These are phyloP conservation scores for Eutolmus rufibarbis DNA, from an alignment of 2,888 invertebrate genomes.

Conservation along the genomic window DNA sequence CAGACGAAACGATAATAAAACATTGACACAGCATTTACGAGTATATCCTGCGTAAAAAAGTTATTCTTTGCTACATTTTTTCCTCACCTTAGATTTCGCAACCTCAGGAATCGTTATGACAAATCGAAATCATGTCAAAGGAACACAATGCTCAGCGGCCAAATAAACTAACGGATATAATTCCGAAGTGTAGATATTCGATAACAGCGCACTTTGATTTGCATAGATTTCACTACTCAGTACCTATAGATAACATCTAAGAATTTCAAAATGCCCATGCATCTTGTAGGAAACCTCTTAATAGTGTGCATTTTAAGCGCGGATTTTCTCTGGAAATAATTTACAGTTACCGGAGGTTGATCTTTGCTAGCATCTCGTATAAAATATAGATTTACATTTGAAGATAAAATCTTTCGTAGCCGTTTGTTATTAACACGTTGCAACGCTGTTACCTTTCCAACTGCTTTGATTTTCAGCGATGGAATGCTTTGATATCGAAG, in stretches of 20 bases:
- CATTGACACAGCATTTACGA: not conserved
- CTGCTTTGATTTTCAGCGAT: not conserved
- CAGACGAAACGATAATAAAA: not conserved
- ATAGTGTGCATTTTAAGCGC: not conserved
- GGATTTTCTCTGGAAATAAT: not conserved
- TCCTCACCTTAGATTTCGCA: not conserved
- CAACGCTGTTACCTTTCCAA: not conserved
- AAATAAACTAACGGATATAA: not conserved
- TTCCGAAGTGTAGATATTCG: not conserved
- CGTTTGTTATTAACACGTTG: constrained; percentile 20
- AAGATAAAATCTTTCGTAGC: constrained; percentile 15
- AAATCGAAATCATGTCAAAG: not conserved
- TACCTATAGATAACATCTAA: not conserved
- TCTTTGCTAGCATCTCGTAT: not conserved
- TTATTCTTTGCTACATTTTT: not conserved
- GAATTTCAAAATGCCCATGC: not conserved
- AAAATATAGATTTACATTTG: constrained; percentile 29
- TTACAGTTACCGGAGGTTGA: constrained; percentile 24
- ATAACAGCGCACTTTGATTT: not conserved
- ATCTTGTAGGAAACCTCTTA: not conserved
- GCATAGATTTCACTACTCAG: not conserved
- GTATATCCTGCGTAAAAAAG: not conserved
- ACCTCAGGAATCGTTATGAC: not conserved
- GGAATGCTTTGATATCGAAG: not conserved
- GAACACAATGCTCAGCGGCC: not conserved